Evolutionary conservation across 2,888 invertebrate genomes (phyloP), one percentile per base, ranked within the genome.

Genomic region (Lasius fuliginosus): DNA sequence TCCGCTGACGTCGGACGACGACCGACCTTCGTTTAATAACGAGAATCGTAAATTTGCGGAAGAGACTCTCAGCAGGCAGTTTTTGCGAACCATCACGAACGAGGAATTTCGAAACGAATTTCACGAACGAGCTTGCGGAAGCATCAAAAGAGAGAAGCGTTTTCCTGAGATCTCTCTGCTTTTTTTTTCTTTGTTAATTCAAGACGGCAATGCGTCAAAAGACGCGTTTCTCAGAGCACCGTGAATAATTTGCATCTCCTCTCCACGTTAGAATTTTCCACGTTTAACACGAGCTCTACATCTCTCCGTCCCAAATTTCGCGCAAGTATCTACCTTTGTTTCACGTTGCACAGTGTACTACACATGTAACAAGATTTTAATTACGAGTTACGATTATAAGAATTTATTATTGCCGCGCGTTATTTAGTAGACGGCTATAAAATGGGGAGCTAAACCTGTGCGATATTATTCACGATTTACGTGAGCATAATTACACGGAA

Each of bases 21-120:
- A 49, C 83, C 56, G 62, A 75, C 67, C 69, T 83, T 74, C 83
- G 89, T 92, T 91, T 92, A 92, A 92, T 92, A 92, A 92, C 89
- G 87, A 85, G 88, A 89, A 88, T 90, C 91, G 90, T 91, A 92
- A 92, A 92, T 92, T 92, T 87, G 83, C 88, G 84, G 82, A 84
- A 69, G 56, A 69, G 18, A 49, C 82, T 49, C 53, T 36, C 36
- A 5, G 15, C 40, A 46, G 49, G n/a, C n/a, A n/a, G n/a, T 58
- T 36, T 36, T 36, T 42, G 71, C 49, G 27, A 49, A 27, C 18
- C 71, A 65, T 62, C 56, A 73, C 67, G 58, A 15, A 42, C 8
- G 30, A 40, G 56, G 40, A 77, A 56, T 68, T 42, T 30, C 56
- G 56, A 15, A 23, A 33, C 30, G 42, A 79, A 69, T 46, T 33